Evolutionary conservation across 1,140 invertebrate genomes (phyloP).

Genomic region (Tribolium madens): DNA sequence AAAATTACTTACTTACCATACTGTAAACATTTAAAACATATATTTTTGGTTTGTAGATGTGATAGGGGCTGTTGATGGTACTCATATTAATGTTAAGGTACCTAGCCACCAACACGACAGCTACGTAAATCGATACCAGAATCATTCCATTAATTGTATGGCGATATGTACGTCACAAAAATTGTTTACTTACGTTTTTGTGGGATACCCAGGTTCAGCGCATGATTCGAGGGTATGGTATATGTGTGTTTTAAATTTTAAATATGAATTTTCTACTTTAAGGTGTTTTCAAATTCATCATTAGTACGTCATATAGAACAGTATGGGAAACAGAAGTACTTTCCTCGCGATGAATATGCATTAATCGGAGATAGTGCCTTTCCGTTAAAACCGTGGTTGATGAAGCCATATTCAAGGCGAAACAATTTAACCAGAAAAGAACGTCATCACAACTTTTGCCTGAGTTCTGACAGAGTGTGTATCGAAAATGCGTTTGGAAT

Average conservation of each 20-base stretch:
- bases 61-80: slow-evolving; percentile 34
- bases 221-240: slow-evolving; percentile 46
- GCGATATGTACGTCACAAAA: slow-evolving; percentile 38
- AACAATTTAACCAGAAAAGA: neutral
- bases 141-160: slow-evolving; percentile 46
- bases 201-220: slow-evolving; percentile 41
- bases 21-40: neutral
- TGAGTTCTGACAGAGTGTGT: slow-evolving; percentile 11
- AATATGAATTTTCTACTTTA: too few species aligned
- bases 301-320: neutral
- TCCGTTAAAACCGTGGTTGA: slow-evolving; percentile 5
- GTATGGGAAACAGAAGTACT: neutral
- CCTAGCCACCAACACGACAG: slow-evolving; percentile 43
- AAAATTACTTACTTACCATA: neutral
- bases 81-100: slow-evolving; percentile 44
- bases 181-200: slow-evolving; percentile 38
- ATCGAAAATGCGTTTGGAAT: slow-evolving; percentile 20
- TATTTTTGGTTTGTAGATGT: slow-evolving; percentile 34
- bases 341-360: slow-evolving; percentile 1
- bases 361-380: slow-evolving; percentile 39
- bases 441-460: neutral
- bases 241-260: too few species aligned
- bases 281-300: slow-evolving; percentile 32
- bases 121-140: slow-evolving; percentile 34
- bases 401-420: slow-evolving; percentile 35